These are phyloP conservation scores for Sitta europaea DNA, from an alignment of 2,113 vertebrate species.

Conservation along the genomic window DNA sequence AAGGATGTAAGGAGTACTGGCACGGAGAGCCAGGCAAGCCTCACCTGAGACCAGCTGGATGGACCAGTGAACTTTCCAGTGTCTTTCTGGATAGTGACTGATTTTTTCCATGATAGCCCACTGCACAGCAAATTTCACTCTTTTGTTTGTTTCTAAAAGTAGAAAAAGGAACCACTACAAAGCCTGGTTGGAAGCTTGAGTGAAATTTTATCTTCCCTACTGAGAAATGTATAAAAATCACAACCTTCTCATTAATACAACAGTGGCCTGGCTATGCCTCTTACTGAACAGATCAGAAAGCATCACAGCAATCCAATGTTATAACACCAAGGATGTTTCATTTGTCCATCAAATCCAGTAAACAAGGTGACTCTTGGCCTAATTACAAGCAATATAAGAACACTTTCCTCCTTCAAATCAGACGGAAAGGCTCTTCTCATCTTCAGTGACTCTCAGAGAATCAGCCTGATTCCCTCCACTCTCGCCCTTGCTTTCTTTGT, in stretches of 20 bases:
- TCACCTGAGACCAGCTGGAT: not conserved
- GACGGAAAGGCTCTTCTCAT: not conserved
- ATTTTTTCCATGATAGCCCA: not conserved
- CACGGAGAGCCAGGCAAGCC: not conserved
- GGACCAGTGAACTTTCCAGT: not conserved
- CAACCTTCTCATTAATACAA: not conserved
- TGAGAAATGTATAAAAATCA: not conserved
- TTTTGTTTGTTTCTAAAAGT: not conserved
- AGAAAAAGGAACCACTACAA: not conserved
- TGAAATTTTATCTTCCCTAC: not conserved
- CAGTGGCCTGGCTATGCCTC: not conserved
- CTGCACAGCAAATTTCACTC: not conserved
- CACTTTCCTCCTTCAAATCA: not conserved
- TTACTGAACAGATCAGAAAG: not conserved
- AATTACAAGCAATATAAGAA: not conserved
- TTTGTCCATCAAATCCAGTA: not conserved
- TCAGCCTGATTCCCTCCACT: not conserved
- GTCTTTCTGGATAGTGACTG: not conserved
- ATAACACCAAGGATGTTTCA: not conserved
- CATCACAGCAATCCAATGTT: not conserved
- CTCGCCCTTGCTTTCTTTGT: not conserved
- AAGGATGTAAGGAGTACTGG: not conserved
- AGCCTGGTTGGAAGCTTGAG: not conserved
- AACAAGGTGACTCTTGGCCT: not conserved
- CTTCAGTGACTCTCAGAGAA: not conserved